These are phyloP conservation scores for Halichoeres trimaculatus DNA, from an alignment of 2,113 vertebrate genomes.

Conservation along the genomic window DNA sequence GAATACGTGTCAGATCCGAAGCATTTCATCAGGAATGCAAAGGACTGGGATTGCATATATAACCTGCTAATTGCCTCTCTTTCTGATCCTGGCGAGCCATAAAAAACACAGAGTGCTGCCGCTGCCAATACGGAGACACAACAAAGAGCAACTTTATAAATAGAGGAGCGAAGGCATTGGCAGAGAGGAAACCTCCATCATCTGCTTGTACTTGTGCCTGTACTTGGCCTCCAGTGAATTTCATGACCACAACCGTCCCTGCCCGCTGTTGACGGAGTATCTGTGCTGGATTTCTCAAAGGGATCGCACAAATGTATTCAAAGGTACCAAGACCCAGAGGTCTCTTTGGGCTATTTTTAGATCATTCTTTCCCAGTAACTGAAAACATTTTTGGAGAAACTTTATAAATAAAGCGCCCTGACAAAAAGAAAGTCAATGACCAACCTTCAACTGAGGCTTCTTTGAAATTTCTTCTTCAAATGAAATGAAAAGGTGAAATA, in stretches of 20 bases:
- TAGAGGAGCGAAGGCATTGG: slow-evolving; percentile 21
- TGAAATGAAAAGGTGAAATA: not conserved
- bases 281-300: slow-evolving; percentile 51
- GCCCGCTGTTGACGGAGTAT: slow-evolving; percentile 40
- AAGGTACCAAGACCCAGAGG: slow-evolving; percentile 23
- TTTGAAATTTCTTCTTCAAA: not conserved
- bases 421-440: slow-evolving; percentile 10
- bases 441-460: slow-evolving; percentile 9
- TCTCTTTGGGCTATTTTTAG: slow-evolving; percentile 41
- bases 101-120: not conserved
- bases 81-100: not conserved
- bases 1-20: slow-evolving; percentile 23
- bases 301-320: slow-evolving; percentile 53
- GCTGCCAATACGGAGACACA: slow-evolving; percentile 8
- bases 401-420: not conserved
- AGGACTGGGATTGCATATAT: slow-evolving; percentile 9
- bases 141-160: slow-evolving; percentile 39
- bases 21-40: slow-evolving; percentile 45
- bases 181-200: slow-evolving; percentile 16
- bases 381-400: not conserved
- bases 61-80: slow-evolving; percentile 29
- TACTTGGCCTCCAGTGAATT: slow-evolving; percentile 39
- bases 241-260: slow-evolving; percentile 24
- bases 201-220: slow-evolving; percentile 23
- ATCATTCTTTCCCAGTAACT: slow-evolving; percentile 11